Base-by-base conservation (phyloP, 2,113 vertebrate species). In the Microcebus griseorufus region DNA sequence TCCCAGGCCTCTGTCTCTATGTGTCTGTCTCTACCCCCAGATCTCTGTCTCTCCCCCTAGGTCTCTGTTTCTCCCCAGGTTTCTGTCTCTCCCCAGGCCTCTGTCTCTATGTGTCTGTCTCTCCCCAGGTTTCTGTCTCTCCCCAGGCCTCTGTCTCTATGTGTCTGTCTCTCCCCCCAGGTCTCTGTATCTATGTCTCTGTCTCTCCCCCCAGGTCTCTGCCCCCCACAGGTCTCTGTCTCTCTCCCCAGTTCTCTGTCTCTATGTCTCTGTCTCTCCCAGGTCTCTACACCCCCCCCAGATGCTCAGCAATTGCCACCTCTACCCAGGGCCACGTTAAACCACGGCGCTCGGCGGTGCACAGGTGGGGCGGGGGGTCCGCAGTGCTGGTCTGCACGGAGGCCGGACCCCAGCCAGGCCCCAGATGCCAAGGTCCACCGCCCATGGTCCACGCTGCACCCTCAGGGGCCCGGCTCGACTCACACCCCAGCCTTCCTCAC, bases 261-360 rank as follows among this genome's bases (percentile, higher is more conserved):
- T 20, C 58, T 60, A 5, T 25, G 60, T 62, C 25, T 27, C n/a
- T 39, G n/a, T 10, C 18, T 72, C 69, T 45, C 45, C 45, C 45
- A 45, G 45, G 45, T 45, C 45, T 45, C 45, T 45, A 8, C 42
- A 42, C 8, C 42, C 42, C 42, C 42, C 42, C 42, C 42, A 45
- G 42, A 9, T 0, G 4, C 2, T 25, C 13, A 17, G 4, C 2
- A 7, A 32, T 0, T 0, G 16, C 3, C 14, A 27, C 3, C 29
- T 3, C 20, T 23, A 4, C 13, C 9, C 0, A 5, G 9, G 5
- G 8, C 48, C 27, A 0, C 9, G 2, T 3, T 3, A 16, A 5
- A 7, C 20, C 3, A 22, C 6, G 18, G 0, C 32, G 17, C 2
- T 20, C 10, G 10, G 45, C 2, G 65, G 60, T 29, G 42, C 42